Evolutionary conservation across 2,113 vertebrate genomes (phyloP), one percentile per base, ranked within the genome.

Genomic region (Boulengeromyrus knoepffleri): DNA sequence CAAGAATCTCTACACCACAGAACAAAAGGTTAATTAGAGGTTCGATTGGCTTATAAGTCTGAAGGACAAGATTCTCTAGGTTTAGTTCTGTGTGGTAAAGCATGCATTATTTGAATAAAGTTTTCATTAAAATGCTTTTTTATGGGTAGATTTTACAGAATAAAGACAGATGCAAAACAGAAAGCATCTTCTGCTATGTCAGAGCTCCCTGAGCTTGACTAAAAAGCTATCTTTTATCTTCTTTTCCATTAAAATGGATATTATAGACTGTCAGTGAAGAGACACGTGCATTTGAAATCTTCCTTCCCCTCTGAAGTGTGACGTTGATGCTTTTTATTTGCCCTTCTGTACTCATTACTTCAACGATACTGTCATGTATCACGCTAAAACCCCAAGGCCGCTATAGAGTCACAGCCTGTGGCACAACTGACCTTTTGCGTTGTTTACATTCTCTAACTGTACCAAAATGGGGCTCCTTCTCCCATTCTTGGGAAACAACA

Each of bases 401-500:
- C 42, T 45, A 42, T 39, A 83, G 90, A 92, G 87, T 91, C 90
- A 89, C 24, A 89, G 90, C 90, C 84, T 89, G 27, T 27, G 90
- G 62, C 88, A 88, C 53, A 90, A 88, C 85, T 91, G 91, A 91
- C 92, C 91, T 91, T 90, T 88, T 50, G 88, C 87, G 45, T 88
- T 89, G 88, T 90, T 91, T 89, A 87, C 84, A 91, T 90, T 89
- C 85, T 52, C 85, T 91, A 56, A 88, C 77, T 84, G 39, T 36
- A 66, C 90, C 31, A 9, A 84, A 91, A 90, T 84, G 87, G 62
- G 87, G 74, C 85, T 89, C 88, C 50, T 77, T 9, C 66, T 91
- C 56, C 27, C 87, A 83, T 86, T 52, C 31, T 50, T 58, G 31
- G 66, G 66, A 52, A 46, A 58, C 8, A 80, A 84, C 50, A 53